Conservation (phyloP, 1,140 invertebrate genomes). For the Stegodyphus dumicola region DNA sequence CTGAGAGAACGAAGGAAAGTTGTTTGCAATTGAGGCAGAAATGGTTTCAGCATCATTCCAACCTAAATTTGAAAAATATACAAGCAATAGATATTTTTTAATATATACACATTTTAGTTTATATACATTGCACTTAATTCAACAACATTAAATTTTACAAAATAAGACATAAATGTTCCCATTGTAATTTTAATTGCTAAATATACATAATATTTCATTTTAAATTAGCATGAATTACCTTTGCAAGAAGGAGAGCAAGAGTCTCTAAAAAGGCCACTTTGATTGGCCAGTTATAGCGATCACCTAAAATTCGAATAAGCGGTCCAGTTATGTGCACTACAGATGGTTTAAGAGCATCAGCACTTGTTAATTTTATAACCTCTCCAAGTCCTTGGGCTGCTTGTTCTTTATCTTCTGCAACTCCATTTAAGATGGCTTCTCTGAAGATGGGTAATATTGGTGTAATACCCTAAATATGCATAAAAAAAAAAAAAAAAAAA, state of each 20-base stretch:
- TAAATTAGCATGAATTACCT: slow-evolving; percentile 71
- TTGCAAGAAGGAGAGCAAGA: slow-evolving; percentile 88
- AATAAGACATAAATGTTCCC: too few relatives aligned
- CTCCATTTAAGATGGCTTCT: slow-evolving; percentile 94
- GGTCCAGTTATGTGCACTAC: slow-evolving; percentile 98
- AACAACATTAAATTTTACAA: too few relatives aligned
- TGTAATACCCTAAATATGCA: slow-evolving; percentile 78
- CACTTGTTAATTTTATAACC: slow-evolving; percentile 87
- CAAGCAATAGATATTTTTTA: background rate
- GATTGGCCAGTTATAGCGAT: slow-evolving; percentile 91
- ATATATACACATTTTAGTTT: too few relatives aligned
- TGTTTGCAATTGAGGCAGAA: slow-evolving; percentile 97
- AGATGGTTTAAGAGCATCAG: slow-evolving; percentile 89
- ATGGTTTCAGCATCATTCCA: slow-evolving; percentile 93
- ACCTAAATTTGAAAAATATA: slow-evolving; percentile 72
- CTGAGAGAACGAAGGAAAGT: slow-evolving; percentile 95
- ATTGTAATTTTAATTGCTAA: too few relatives aligned
- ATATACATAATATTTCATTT: background rate
- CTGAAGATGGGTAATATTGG: slow-evolving; percentile 94
- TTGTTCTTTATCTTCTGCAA: slow-evolving; percentile 93
- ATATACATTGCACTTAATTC: too few relatives aligned
- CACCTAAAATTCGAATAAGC: slow-evolving; percentile 95
- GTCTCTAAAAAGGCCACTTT: slow-evolving; percentile 97
- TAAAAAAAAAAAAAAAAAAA: slow-evolving; percentile 4
- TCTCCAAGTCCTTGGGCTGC: slow-evolving; percentile 94